Evolutionary conservation across 2,888 invertebrate genomes (phyloP).

Genomic region (Limnephilus lunatus): DNA sequence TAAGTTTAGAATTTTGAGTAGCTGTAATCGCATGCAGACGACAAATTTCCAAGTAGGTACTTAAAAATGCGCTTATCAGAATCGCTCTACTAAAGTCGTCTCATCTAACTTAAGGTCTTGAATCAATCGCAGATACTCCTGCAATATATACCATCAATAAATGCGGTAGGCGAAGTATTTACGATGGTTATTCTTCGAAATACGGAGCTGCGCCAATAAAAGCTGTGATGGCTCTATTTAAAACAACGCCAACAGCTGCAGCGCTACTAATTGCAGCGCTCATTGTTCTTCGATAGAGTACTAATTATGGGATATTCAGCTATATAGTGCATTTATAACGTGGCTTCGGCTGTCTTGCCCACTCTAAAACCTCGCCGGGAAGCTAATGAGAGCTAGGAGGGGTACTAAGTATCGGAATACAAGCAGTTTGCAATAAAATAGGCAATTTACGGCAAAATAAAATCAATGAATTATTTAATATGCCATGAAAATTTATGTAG

Average conservation of each 20-base stretch:
- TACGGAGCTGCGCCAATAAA: background rate
- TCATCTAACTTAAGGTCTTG: background rate
- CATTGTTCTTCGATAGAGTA: background rate
- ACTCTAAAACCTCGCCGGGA: background rate
- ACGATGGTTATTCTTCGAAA: slow-evolving; percentile 9
- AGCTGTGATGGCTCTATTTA: slow-evolving; percentile 13
- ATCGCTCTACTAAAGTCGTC: background rate
- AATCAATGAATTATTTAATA: no score
- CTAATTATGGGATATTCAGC: background rate
- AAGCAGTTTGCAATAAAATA: background rate
- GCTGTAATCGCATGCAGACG: background rate
- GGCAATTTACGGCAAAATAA: background rate
- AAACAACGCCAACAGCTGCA: background rate
- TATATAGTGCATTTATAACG: background rate
- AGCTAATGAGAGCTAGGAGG: background rate
- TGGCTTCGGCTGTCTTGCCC: background rate
- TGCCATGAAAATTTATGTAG: no score
- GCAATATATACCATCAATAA: background rate
- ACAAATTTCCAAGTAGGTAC: background rate
- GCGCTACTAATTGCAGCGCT: background rate
- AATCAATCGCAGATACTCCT: background rate
- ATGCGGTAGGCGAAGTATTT: slow-evolving; percentile 16
- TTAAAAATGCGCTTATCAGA: background rate
- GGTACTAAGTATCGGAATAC: background rate
- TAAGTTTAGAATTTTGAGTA: no score